Percentiles rank a stretch among this genome's conserved stretches.
Evolutionary conservation across 23 tunicate genomes (phyloP).

Genomic region (Phallusia fumigata): DNA sequence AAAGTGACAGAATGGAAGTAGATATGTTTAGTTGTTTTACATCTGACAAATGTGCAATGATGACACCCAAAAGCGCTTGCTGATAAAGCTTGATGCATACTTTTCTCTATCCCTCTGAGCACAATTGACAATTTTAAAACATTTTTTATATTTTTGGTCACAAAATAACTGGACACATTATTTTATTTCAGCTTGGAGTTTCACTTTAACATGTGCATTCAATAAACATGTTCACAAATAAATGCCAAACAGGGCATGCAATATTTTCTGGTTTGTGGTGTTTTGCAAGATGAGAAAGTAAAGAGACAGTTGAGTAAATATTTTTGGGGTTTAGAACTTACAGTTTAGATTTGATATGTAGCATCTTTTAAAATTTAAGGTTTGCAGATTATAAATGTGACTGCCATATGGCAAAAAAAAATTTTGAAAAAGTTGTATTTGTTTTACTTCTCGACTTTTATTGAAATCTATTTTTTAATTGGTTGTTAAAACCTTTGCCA

Average conservation of each 20-base stretch:
- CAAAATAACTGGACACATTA: not conserved
- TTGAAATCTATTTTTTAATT: too few relatives aligned
- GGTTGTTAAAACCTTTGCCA: too few relatives aligned
- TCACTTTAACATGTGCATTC: not conserved
- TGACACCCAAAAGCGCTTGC: constrained; percentile 42
- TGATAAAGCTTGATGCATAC: constrained; percentile 12
- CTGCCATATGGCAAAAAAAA: too few relatives aligned
- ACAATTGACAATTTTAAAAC: not conserved
- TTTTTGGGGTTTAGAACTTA: too few relatives aligned
- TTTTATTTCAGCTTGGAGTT: constrained; percentile 3
- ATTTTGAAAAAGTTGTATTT: too few relatives aligned
- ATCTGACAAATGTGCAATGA: constrained; percentile 25
- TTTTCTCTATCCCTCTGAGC: constrained; percentile 65
- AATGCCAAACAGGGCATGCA: not conserved
- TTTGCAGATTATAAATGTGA: too few relatives aligned
- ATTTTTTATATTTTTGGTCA: not conserved
- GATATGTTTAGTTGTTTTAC: not conserved
- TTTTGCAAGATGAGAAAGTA: too few relatives aligned
- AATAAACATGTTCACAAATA: not conserved
- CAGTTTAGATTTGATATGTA: too few relatives aligned
- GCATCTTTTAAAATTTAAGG: too few relatives aligned
- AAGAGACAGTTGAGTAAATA: too few relatives aligned
- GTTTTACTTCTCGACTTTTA: too few relatives aligned
- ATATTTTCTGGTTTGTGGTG: too few relatives aligned
- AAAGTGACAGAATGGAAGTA: not conserved